Conservation (phyloP, 2,797 vertebrate species). For the Pagetopsis macropterus region DNA sequence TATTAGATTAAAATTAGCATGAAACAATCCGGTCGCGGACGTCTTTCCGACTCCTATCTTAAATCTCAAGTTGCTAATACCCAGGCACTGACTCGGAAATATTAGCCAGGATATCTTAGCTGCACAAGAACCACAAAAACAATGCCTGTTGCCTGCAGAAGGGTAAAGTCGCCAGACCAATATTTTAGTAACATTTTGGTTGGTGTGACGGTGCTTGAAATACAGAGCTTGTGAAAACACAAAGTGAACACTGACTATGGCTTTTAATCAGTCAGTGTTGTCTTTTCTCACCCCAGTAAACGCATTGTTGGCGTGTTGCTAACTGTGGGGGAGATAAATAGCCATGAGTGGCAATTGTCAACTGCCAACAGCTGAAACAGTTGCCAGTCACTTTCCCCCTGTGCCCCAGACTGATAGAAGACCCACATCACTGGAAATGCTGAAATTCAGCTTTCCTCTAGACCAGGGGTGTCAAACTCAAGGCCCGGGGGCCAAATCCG, state of each 20-base stretch:
- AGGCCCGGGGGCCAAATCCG: no score
- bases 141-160: no score
- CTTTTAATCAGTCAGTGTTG: slow-evolving; percentile 3
- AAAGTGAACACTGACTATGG: neutral
- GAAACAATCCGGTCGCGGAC: neutral
- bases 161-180: no score
- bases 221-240: neutral
- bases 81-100: no score
- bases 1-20: no score
- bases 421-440: neutral
- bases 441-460: slow-evolving; percentile 2
- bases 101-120: no score
- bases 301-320: slow-evolving; percentile 10
- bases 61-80: no score
- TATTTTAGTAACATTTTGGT: neutral
- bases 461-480: no score
- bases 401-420: neutral
- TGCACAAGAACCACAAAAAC: no score
- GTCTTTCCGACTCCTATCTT: no score
- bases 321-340: slow-evolving; percentile 22
- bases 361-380: slow-evolving; percentile 17
- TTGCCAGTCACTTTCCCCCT: neutral
- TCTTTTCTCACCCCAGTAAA: slow-evolving; percentile 18
- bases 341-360: slow-evolving; percentile 30
- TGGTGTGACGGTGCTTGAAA: neutral